Evolutionary conservation across 2,888 invertebrate species (phyloP).

Genomic region (Microdon myrmicae): DNA sequence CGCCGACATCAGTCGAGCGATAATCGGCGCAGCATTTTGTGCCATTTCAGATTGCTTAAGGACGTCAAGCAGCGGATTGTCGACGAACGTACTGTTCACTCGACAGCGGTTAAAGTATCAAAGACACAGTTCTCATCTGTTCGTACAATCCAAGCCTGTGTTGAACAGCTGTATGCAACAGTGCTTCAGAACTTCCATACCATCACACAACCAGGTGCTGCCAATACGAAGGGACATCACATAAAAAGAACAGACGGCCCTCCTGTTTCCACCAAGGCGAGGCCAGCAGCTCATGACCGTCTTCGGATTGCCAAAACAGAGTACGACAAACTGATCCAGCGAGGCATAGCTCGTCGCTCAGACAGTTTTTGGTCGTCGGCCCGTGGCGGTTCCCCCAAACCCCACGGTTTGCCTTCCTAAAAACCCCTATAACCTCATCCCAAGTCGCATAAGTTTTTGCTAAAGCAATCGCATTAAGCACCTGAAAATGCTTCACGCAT

Average conservation of each 20-base stretch:
- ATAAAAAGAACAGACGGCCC: constrained; percentile 12
- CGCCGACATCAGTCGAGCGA: neutral
- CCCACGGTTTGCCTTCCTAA: too few species aligned
- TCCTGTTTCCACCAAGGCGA: constrained; percentile 3
- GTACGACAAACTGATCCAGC: constrained; percentile 5
- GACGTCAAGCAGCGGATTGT: neutral
- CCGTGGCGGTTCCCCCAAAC: too few species aligned
- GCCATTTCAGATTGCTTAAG: neutral
- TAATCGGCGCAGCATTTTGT: neutral
- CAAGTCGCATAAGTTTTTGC: too few species aligned
- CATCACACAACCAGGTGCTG: too few species aligned
- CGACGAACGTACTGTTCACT: too few species aligned
- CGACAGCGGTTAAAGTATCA: too few species aligned
- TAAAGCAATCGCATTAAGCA: too few species aligned
- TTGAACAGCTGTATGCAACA: constrained; percentile 4
- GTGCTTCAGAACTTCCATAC: constrained; percentile 1
- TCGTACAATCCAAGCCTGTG: neutral
- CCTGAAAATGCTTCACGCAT: too few species aligned
- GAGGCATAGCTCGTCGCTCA: neutral
- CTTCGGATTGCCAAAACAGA: neutral
- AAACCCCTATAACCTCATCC: too few species aligned
- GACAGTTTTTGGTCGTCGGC: neutral
- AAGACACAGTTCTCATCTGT: too few species aligned
- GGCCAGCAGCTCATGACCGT: constrained; percentile 1
- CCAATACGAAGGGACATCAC: too few species aligned